Evolutionary conservation across 1,140 invertebrate species (phyloP), one percentile per base, ranked within the genome.

Genomic region (Aphis craccivora): DNA sequence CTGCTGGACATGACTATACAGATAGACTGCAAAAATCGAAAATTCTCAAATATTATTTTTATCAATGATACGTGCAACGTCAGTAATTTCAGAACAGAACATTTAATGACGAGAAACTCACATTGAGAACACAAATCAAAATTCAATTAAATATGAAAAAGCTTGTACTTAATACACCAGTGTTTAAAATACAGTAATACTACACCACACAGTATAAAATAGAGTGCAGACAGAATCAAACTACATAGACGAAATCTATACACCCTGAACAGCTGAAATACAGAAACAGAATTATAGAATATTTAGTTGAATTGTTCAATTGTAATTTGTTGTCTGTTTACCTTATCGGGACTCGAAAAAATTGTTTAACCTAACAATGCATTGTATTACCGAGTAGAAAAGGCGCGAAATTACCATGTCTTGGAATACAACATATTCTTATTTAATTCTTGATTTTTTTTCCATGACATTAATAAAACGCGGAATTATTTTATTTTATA

Each of bases 341-440:
- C 51, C 48, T 89, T 89, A 89, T 89, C 88, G 48, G 51, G 45
- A 84, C 11, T 76, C 30, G 30, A 35, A 6, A 23, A 7, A 25
- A 55, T 89, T 40, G n/a, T 92, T 83, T 91, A 92, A 92, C 91
- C 91, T 92, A 92, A 92, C 67, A 92, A 92, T 84, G 76, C 90
- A 9, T 91, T 45, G 55, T 76, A 91, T 45, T 76, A 40, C 11
- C 5, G 55, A n/a, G 40, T 8, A 35, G 25, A 92, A 92, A 81
- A 35, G 91, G 91, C 91, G 91, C 67, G 91, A 92, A 92, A 91
- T 7, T 22, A 30, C 1, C 30, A 76, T 37, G 9, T 35, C 88
- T 37, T 89, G 88, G 88, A 89, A 53, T 23, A 14, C 0, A 37
- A 40, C 48, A 55, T 37, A 55, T 37, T 20, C 43, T 8, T 55